These are phyloP conservation scores for Ichneumoninae sp. DNA, from an alignment of 2,888 invertebrate genomes.

Conservation along the genomic window DNA sequence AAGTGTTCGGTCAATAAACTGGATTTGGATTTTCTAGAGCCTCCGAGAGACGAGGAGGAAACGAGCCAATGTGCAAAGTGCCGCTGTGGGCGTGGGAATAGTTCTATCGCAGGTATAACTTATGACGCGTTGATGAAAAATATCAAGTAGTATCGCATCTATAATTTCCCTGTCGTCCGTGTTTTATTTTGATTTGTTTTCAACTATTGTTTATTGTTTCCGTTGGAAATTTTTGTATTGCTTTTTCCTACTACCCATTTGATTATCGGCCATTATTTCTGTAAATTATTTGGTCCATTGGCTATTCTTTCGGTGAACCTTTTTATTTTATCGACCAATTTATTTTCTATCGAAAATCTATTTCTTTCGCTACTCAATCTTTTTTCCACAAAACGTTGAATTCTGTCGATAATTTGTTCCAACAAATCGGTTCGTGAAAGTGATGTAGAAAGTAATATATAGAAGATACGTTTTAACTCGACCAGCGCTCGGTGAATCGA, in stretches of 20 bases:
- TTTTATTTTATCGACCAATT: too few species aligned
- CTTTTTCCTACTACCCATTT: too few species aligned
- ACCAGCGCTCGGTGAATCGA: neutral
- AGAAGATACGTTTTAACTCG: neutral
- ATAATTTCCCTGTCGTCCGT: neutral
- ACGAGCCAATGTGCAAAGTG: conserved; percentile 46
- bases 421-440: too few species aligned
- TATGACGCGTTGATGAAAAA: neutral
- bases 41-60: neutral
- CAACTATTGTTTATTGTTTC: neutral
- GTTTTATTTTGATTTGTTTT: neutral
- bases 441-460: neutral
- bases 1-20: conserved; percentile 4
- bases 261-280: too few species aligned
- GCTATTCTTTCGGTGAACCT: too few species aligned
- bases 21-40: conserved; percentile 5
- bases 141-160: neutral
- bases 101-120: neutral
- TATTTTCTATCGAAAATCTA: too few species aligned
- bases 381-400: too few species aligned
- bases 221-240: neutral
- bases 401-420: too few species aligned
- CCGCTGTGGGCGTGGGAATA: conserved; percentile 59
- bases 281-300: too few species aligned
- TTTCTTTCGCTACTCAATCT: too few species aligned